Evolutionary conservation across 1,140 invertebrate species (phyloP).

Genomic region (Zelostemma sp.): DNA sequence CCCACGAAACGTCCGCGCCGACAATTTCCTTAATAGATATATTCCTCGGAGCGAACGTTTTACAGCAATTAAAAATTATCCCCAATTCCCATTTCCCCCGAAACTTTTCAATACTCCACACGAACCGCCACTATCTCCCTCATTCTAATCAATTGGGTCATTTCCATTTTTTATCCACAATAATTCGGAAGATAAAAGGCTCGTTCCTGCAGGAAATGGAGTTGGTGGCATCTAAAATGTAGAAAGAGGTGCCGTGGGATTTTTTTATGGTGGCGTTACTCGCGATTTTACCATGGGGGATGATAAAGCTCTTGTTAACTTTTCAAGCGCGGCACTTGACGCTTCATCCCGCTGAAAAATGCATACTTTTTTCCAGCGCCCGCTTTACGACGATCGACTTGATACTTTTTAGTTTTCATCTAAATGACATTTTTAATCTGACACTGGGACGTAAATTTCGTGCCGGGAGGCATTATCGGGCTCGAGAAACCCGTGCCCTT

Average conservation of each 20-base stretch:
- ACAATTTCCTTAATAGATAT: too few species aligned
- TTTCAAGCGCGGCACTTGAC: background rate
- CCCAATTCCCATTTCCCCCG: background rate
- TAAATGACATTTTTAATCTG: background rate
- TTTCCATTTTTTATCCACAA: background rate
- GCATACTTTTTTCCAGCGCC: background rate
- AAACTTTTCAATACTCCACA: background rate
- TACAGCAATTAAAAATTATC: background rate
- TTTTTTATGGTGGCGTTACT: constrained; percentile 16
- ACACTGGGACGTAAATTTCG: background rate
- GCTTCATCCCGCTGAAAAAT: constrained; percentile 5
- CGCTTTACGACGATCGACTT: background rate
- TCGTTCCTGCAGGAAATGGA: constrained; percentile 8
- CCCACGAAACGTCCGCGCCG: too few species aligned
- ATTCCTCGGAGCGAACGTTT: background rate
- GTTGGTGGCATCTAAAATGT: constrained; percentile 30
- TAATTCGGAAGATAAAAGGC: background rate
- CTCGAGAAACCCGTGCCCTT: background rate
- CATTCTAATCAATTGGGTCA: background rate
- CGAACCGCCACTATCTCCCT: background rate
- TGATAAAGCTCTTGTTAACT: constrained; percentile 5
- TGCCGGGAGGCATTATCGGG: background rate
- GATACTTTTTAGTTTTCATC: background rate
- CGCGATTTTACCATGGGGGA: constrained; percentile 27
- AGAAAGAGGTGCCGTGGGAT: constrained; percentile 22